phyloP scores from a whole-genome alignment of 2,797 vertebrate genomes.

The Eremophila alpestris region DNA sequence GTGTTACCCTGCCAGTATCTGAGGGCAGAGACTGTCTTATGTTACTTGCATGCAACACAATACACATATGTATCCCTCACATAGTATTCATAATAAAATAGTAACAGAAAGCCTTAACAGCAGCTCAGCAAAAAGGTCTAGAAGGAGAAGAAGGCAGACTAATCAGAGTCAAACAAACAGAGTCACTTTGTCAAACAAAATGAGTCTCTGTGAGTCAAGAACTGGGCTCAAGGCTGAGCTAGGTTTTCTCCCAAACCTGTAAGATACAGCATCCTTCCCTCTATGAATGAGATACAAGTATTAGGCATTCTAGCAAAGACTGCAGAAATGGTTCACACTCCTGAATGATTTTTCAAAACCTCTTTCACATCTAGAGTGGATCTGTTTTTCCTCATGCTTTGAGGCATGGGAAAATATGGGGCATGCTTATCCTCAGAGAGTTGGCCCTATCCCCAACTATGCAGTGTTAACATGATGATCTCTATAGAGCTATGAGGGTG shows the following conservation, averaged over 20 bases:
- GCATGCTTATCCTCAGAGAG: conserved; percentile 48
- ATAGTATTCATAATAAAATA: neutral
- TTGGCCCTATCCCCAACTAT: conserved; percentile 2
- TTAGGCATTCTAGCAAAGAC: neutral
- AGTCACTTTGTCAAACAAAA: neutral
- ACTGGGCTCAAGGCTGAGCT: neutral
- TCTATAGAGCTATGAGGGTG: neutral
- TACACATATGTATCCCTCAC: neutral
- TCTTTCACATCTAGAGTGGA: neutral
- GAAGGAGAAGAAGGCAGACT: neutral
- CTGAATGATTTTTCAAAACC: neutral
- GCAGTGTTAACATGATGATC: neutral
- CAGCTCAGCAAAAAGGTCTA: neutral
- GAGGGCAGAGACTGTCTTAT: neutral
- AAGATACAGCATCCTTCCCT: neutral
- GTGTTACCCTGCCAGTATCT: neutral
- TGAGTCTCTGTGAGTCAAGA: neutral
- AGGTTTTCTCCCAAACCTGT: neutral
- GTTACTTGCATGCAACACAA: neutral
- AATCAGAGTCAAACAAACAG: neutral
- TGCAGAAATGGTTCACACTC: neutral
- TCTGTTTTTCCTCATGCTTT: conserved; percentile 45
- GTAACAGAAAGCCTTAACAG: neutral
- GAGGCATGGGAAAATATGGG: conserved; percentile 4
- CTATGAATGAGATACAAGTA: neutral